A percentile compares a stretch with the other conserved stretches of the same genome.
phyloP scores from a whole-genome alignment of 2,888 invertebrate genomes.

The Leptopilina myrica region DNA sequence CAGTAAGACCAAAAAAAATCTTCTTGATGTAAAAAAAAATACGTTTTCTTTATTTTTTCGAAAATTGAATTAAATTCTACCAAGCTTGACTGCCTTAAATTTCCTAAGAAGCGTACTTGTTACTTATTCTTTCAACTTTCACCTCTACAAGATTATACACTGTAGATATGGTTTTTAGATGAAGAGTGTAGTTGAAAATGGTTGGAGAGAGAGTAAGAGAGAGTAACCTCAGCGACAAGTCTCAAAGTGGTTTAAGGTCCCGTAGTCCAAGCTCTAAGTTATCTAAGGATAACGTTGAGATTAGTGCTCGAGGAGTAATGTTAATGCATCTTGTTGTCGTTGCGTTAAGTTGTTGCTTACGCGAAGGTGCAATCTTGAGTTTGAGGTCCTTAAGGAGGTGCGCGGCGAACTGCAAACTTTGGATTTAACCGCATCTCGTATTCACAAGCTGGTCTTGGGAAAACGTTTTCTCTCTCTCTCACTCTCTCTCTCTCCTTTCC shows the following conservation, averaged over 20 bases:
- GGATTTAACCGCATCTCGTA: slow-evolving; percentile 17
- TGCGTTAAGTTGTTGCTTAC: slow-evolving; percentile 51
- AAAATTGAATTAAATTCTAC: too few species aligned
- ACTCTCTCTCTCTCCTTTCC: too few species aligned
- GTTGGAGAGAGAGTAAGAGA: not conserved
- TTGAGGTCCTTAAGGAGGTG: slow-evolving; percentile 26
- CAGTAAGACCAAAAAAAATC: too few species aligned
- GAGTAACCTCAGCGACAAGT: not conserved
- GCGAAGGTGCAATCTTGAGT: slow-evolving; percentile 45
- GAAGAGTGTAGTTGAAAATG: not conserved
- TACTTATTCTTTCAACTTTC: not conserved
- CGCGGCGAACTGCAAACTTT: slow-evolving; percentile 27
- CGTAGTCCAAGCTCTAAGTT: slow-evolving; percentile 58
- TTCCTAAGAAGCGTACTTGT: not conserved
- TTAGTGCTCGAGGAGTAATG: slow-evolving; percentile 60
- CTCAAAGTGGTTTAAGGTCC: slow-evolving; percentile 52
- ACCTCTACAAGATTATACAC: not conserved
- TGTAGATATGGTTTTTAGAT: not conserved
- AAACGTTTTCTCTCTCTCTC: not conserved
- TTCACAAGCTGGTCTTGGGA: slow-evolving; percentile 20
- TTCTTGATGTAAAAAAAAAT: too few species aligned
- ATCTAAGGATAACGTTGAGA: slow-evolving; percentile 60
- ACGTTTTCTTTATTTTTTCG: too few species aligned
- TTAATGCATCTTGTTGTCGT: slow-evolving; percentile 56
- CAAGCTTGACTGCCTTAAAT: too few species aligned